phyloP scores from a whole-genome alignment of 2,113 vertebrate genomes.

The Myrmecophaga tridactyla region DNA sequence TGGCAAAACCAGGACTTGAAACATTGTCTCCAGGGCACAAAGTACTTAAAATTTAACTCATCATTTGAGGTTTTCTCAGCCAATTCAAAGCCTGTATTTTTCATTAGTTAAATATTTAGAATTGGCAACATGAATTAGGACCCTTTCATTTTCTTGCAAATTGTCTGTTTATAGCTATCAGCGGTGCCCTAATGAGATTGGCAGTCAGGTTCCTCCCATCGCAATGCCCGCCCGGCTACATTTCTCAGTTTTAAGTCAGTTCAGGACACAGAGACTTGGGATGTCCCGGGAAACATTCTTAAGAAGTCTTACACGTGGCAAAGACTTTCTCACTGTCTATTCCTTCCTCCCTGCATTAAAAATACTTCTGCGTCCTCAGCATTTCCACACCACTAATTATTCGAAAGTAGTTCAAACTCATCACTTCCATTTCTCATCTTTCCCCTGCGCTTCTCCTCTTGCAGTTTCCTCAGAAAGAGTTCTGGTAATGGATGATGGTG shows the following conservation, averaged over 20 bases:
- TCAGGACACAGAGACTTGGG: not conserved
- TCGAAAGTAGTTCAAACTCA: no score
- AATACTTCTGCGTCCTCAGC: not conserved
- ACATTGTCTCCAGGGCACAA: conserved; percentile 44
- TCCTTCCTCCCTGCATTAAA: accelerated
- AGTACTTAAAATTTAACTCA: conserved; percentile 69
- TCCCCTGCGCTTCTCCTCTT: accelerated
- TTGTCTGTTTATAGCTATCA: conserved; percentile 66
- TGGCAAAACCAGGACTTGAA: conserved; percentile 62
- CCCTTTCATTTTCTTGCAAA: conserved; percentile 65
- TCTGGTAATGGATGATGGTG: not conserved
- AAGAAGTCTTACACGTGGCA: not conserved
- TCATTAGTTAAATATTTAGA: conserved; percentile 70
- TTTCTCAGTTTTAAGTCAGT: not conserved
- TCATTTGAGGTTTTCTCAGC: conserved; percentile 59
- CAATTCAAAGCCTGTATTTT: conserved; percentile 66
- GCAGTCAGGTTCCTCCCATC: not conserved
- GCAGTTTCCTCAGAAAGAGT: accelerated
- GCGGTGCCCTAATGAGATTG: conserved; percentile 42
- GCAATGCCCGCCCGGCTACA: not conserved
- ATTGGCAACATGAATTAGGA: conserved; percentile 66
- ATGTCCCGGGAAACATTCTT: accelerated
- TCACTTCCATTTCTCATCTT: accelerated
- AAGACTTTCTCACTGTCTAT: not conserved
- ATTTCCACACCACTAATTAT: accelerated